These are phyloP conservation scores for Trachurus trachurus DNA, from an alignment of 2,797 vertebrate species.

Conservation along the genomic window DNA sequence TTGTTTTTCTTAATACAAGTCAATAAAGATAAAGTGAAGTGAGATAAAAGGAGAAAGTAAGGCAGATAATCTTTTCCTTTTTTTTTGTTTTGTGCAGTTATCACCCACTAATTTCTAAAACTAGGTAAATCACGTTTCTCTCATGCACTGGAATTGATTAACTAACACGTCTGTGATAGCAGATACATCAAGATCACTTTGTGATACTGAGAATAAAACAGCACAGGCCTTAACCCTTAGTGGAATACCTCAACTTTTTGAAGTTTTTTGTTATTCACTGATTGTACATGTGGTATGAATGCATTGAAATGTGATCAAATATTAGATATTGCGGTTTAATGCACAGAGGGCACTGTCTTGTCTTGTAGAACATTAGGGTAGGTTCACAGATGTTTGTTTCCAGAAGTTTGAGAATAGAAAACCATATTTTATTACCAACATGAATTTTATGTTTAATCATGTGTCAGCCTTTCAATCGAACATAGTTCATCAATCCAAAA, in stretches of 20 bases:
- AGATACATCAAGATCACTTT: not conserved
- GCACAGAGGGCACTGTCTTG: no score
- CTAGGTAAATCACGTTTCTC: not conserved
- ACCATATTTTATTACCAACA: no score
- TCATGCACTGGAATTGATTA: slow-evolving; percentile 15
- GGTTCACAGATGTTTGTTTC: no score
- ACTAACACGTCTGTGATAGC: not conserved
- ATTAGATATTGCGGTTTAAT: no score
- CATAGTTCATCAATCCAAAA: no score
- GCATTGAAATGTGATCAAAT: no score
- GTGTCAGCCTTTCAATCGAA: no score
- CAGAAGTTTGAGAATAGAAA: no score
- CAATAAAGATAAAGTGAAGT: slow-evolving; percentile 14
- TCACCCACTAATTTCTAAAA: not conserved
- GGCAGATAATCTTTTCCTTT: not conserved
- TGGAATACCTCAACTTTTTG: not conserved
- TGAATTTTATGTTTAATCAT: no score
- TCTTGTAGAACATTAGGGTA: no score
- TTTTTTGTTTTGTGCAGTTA: not conserved
- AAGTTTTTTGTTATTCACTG: no score
- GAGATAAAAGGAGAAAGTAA: slow-evolving; percentile 1
- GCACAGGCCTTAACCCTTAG: not conserved
- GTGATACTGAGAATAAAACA: not conserved
- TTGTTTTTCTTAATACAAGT: slow-evolving; percentile 14
- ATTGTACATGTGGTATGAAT: no score